Evolutionary conservation across 2,797 vertebrate genomes (phyloP), one percentile per base, ranked within the genome.

Genomic region (Rhinatrema bivittatum): DNA sequence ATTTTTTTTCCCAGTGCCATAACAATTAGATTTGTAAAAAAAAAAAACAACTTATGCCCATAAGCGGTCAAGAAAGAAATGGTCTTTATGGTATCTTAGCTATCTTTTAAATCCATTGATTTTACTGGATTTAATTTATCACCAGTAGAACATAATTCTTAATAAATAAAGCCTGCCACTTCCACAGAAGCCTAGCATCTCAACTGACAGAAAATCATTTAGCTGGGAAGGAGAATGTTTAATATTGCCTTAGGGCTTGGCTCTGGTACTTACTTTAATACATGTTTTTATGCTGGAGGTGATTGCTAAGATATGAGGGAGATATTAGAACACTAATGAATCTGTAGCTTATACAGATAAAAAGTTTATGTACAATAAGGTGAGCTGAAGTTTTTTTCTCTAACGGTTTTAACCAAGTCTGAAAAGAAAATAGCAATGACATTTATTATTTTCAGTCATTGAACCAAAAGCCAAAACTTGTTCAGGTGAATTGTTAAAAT

Each of bases 201-300:
- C 26, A 25, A 42, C 41, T 79, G 79, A 79, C 76, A 79, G 81
- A 70, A 85, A 85, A 80, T 83, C 70, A 59, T 78, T 81, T 70
- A 57, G 50, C 18, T 33, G 54, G 65, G 65, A 78, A 72, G 67
- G 52, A 53, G 61, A 63, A 60, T 72, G 58, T 74, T 80, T 78
- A 78, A 72, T 69, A 64, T 57, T 64, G 63, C 58, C 53, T 65
- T 33, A 50, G 62, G 69, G 61, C 46, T 70, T 43, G 46, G 46
- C 53, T 70, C 49, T 59, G 57, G 60, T 63, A 38, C 60, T 70
- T 70, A 65, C 60, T 73, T 74, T 70, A 75, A 70, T 64, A 42
- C 47, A 38, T 5, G 15, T 49, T 70, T 68, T 65, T 72, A 54
- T 56, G 53, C 39, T 54, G 45, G 30, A 17, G 53, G 25, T 37